A percentile compares a stretch with the other conserved stretches of the same genome.
Conservation (phyloP, 1,140 invertebrate species). For the Platyura marginata region DNA sequence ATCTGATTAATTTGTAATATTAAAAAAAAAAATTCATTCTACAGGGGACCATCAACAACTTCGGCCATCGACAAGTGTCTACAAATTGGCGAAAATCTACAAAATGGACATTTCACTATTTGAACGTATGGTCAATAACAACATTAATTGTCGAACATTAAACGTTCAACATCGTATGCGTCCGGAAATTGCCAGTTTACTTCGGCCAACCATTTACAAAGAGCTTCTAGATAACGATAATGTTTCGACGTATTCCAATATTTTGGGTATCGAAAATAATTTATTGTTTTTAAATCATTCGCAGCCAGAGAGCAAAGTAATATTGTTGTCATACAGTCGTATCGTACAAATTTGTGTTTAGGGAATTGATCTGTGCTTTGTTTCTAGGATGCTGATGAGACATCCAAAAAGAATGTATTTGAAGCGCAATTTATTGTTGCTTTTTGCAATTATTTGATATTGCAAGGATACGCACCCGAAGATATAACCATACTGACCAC, state of each 20-base stretch:
- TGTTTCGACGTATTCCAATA: conserved; percentile 27
- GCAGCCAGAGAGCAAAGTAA: conserved; percentile 25
- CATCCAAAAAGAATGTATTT: conserved; percentile 32
- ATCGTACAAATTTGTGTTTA: conserved; percentile 1
- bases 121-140: conserved; percentile 45
- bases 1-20: too few relatives aligned
- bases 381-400: conserved; percentile 27
- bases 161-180: conserved; percentile 47
- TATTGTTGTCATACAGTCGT: not conserved
- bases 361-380: conserved; percentile 9
- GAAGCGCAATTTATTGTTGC: conserved; percentile 36
- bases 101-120: conserved; percentile 53
- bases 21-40: too few relatives aligned
- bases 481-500: conserved; percentile 47
- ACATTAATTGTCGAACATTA: conserved; percentile 30
- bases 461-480: conserved; percentile 33
- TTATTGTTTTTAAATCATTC: conserved; percentile 42
- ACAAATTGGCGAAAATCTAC: conserved; percentile 33
- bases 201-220: conserved; percentile 40
- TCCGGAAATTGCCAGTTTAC: conserved; percentile 37
- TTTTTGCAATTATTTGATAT: conserved; percentile 37
- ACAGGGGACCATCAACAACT: conserved; percentile 63
- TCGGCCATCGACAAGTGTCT: conserved; percentile 40
- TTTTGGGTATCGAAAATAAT: conserved; percentile 31
- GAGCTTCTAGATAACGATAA: conserved; percentile 31